These are phyloP conservation scores for Uloborus diversus DNA, from an alignment of 1,140 invertebrate species.

Conservation along the genomic window DNA sequence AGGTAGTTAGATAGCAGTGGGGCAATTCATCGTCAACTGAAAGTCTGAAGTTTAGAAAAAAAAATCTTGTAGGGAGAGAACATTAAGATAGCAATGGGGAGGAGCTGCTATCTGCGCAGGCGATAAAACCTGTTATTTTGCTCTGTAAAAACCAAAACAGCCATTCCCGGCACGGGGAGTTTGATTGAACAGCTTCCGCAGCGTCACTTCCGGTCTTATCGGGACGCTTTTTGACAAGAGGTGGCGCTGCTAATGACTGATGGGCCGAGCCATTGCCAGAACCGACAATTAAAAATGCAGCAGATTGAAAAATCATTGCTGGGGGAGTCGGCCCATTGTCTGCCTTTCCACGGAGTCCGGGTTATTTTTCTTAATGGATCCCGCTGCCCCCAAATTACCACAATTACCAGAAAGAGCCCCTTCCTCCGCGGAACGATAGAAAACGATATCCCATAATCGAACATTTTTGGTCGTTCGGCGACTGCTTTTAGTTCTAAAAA, in stretches of 20 bases:
- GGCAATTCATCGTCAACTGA: slow-evolving; percentile 50
- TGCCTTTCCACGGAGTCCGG: slow-evolving; percentile 7
- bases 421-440: too few relatives aligned
- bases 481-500: slow-evolving; percentile 27
- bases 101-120: slow-evolving; percentile 8
- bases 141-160: slow-evolving; percentile 53
- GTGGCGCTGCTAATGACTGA: slow-evolving; percentile 52
- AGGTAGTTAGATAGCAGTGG: slow-evolving; percentile 22
- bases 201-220: slow-evolving; percentile 52
- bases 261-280: slow-evolving; percentile 50
- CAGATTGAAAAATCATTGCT: slow-evolving; percentile 46
- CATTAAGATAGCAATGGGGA: slow-evolving; percentile 47
- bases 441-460: slow-evolving; percentile 42
- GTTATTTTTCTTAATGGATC: slow-evolving; percentile 53
- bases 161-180: slow-evolving; percentile 24
- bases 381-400: slow-evolving; percentile 52
- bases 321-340: slow-evolving; percentile 23
- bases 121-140: slow-evolving; percentile 52
- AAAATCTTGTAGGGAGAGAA: slow-evolving; percentile 29
- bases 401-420: slow-evolving; percentile 34
- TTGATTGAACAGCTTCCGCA: slow-evolving; percentile 51
- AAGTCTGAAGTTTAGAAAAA: slow-evolving; percentile 41
- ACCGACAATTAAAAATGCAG: slow-evolving; percentile 50
- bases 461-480: slow-evolving; percentile 26
- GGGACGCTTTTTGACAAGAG: slow-evolving; percentile 47